Percentiles rank a stretch among this genome's conserved stretches.
These are phyloP conservation scores for Helicoverpa assulta DNA, from an alignment of 2,888 invertebrate species.

Conservation along the genomic window DNA sequence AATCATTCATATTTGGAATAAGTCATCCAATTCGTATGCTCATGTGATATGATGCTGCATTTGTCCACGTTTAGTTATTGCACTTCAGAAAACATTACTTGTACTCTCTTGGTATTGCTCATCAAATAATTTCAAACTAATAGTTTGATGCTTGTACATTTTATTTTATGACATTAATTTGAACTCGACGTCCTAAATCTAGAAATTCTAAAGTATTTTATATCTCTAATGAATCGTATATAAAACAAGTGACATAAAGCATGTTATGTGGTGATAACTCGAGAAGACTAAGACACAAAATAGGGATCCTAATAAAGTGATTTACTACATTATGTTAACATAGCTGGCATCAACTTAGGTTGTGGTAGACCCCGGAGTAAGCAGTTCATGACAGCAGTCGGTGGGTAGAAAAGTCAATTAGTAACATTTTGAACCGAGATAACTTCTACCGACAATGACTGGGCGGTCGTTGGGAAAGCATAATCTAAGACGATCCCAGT, in stretches of 20 bases:
- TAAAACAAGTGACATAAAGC: slow-evolving; percentile 32
- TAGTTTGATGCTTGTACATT: slow-evolving; percentile 75
- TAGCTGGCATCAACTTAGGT: background rate
- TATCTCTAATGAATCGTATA: slow-evolving; percentile 34
- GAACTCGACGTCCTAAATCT: slow-evolving; percentile 74
- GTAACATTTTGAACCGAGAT: too few species aligned
- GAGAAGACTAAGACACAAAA: slow-evolving; percentile 20
- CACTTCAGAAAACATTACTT: slow-evolving; percentile 73
- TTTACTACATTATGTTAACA: background rate
- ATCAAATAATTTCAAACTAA: slow-evolving; percentile 73
- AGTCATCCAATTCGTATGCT: slow-evolving; percentile 70
- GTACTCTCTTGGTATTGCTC: slow-evolving; percentile 84
- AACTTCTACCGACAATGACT: background rate
- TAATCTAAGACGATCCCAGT: background rate
- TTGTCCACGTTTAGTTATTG: slow-evolving; percentile 71
- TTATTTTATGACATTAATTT: slow-evolving; percentile 72
- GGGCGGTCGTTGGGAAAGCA: background rate
- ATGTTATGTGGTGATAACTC: slow-evolving; percentile 9
- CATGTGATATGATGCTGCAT: slow-evolving; percentile 76
- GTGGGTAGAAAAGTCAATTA: too few species aligned
- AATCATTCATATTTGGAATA: slow-evolving; percentile 72
- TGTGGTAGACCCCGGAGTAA: background rate
- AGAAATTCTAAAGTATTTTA: slow-evolving; percentile 65
- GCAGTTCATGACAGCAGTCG: too few species aligned
- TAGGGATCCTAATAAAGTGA: slow-evolving; percentile 31